Base-by-base conservation (phyloP, 92 coral and sea anemone species). In the Palythoa grandiflora region DNA sequence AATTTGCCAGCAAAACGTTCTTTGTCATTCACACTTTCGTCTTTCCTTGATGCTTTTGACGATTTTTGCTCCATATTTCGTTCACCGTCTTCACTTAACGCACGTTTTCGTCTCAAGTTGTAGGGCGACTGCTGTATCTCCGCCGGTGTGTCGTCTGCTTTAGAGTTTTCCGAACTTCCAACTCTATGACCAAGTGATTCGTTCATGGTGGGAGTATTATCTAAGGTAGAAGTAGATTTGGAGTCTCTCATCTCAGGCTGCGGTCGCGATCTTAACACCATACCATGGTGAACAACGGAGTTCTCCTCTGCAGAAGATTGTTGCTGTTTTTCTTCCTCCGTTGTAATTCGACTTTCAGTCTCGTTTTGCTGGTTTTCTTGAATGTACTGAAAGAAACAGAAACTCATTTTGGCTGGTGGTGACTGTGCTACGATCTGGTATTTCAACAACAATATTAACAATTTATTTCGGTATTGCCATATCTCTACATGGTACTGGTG, bases 81-180 rank as follows among this genome's bases (percentile, higher is more conserved):
- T 53, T 84, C 68, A 9, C 73, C 75, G 15, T 76, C 85, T 55
- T 76, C 74, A 38, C 88, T 77, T 16, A 78, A 66, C 12, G 73
- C 55, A 20, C 93, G 72, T 73, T 88, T 92, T 38, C 93, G 88
- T 76, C 80, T 38, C 40, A 75, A 80, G 81, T 92, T 89, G 73
- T 83, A 90, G 1, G 88, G 81, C 9, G 75, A 20, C 37, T 2
- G 28, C 75, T 50, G 61, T 5, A 44, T 15, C 21, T 81, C 86
- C 19, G 60, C 86, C 19, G 60, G 47, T 19, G 75, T 21, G 50
- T 6, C 40, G 75, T 65, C 47, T 14, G 14, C 61, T 3, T 17
- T 65, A 14, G 38, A 6, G 37, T 60, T 12, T 21, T 9, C 44
- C 0, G 75, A 66, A 28, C 19, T 28, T 47, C 5, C 75, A 15